A percentile compares a stretch with the other conserved stretches of the same genome.
Conservation (phyloP, 2,113 vertebrate species). For the Mesoclemmys tuberculata region DNA sequence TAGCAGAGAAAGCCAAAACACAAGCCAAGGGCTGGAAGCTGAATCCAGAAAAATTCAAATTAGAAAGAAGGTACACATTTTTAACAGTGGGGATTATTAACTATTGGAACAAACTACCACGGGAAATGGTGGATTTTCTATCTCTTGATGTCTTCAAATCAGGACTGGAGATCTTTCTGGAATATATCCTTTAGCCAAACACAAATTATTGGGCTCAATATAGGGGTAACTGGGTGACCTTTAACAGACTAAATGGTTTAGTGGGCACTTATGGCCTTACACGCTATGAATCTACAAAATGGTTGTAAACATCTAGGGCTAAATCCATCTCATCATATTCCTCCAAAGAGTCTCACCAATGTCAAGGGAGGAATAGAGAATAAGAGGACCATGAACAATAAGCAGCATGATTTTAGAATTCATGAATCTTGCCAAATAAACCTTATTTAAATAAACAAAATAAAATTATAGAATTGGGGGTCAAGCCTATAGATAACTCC, state of each 20-base stretch:
- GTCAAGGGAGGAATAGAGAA: background rate
- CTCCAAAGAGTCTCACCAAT: background rate
- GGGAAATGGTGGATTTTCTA: background rate
- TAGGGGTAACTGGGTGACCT: background rate
- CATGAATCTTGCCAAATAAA: background rate
- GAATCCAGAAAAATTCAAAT: conserved; percentile 45
- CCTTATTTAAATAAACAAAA: background rate
- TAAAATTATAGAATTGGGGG: background rate
- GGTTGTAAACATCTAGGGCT: background rate
- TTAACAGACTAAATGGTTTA: background rate
- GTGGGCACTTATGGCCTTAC: background rate
- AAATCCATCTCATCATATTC: background rate
- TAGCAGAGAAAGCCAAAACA: too few relatives aligned
- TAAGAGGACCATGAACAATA: background rate
- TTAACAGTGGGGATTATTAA: conserved; percentile 26
- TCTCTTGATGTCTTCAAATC: background rate
- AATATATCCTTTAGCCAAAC: background rate
- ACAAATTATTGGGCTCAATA: background rate
- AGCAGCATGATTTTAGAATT: background rate
- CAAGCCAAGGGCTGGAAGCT: background rate
- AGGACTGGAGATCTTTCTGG: conserved; percentile 12
- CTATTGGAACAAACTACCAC: conserved; percentile 31
- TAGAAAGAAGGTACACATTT: conserved; percentile 2
- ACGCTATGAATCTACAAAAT: conserved; percentile 14
- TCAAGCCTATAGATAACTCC: background rate